Conservation (phyloP, 2,797 vertebrate genomes). For the Synaphobranchus kaupii region DNA sequence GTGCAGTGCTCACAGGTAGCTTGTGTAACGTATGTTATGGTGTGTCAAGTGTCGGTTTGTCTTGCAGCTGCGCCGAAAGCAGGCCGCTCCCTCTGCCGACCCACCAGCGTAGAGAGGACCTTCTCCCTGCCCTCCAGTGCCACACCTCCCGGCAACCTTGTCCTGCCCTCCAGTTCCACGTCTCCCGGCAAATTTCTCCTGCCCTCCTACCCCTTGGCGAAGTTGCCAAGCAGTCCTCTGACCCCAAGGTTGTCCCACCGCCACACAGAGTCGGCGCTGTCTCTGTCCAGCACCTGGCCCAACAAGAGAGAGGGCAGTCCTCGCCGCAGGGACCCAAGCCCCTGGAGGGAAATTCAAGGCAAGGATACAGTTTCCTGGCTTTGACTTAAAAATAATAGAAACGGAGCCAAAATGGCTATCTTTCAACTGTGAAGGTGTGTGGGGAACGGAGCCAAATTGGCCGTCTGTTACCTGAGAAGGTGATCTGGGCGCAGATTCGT, state of each 20-base stretch:
- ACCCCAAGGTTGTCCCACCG: conserved; percentile 63
- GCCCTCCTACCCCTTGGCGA: conserved; percentile 80
- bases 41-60: neutral
- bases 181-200: conserved; percentile 75
- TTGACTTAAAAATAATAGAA: neutral
- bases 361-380: conserved; percentile 28
- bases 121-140: conserved; percentile 67
- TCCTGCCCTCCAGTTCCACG: conserved; percentile 74
- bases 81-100: conserved; percentile 66
- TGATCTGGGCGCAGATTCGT: neutral
- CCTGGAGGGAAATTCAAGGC: conserved; percentile 65
- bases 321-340: conserved; percentile 66
- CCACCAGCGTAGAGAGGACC: conserved; percentile 70
- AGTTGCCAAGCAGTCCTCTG: conserved; percentile 71
- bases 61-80: conserved; percentile 65
- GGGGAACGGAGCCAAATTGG: neutral
- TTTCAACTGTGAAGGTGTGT: neutral
- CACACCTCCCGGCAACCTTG: conserved; percentile 68
- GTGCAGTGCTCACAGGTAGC: neutral
- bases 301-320: conserved; percentile 76
- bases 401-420: neutral
- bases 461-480: neutral
- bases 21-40: neutral
- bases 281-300: conserved; percentile 89
- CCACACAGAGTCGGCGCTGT: conserved; percentile 65